Base-by-base conservation (phyloP, 2,888 invertebrate genomes). In the Idaea straminata region DNA sequence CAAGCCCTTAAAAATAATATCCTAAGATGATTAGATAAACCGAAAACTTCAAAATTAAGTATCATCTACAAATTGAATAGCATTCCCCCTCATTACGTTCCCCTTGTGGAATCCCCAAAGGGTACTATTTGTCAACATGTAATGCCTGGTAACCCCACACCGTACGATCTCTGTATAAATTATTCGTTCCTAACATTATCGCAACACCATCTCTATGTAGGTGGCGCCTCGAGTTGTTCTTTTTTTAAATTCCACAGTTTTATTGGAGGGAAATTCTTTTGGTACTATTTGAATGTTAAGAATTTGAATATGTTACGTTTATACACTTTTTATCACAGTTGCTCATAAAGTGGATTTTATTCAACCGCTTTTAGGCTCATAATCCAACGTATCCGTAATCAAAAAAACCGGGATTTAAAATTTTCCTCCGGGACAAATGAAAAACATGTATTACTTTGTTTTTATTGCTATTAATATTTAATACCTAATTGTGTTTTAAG, bases 121-220 rank as follows among this genome's bases (percentile, higher is more conserved):
- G 47, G 47, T 47, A 66, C 79, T 76, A 80, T 79, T 79, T 80
- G 77, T 79, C 81, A 75, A 73, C 74, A 74, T 47, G 75, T 79
- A 78, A 80, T 80, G 74, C 70, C 70, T 66, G 70, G 83, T 81
- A 83, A 85, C 79, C 78, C 66, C 76, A 85, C 85, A 84, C 85
- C 83, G 64, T 34, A 66, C 70, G 76, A 66, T 73, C 69, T 64
- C 72, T 74, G 79, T 74, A 83, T 84, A 83, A 80, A 83, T 83
- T 83, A 75, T 76, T 75, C 72, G 72, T 66, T 66, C 69, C 67
- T 65, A 69, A 63, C 64, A 57, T 70, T 70, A 71, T 73, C 69
- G 62, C 62, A 66, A 70, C 70, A 70, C 70, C 64, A 70, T 70
- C 70, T 47, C 68, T 35, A 65, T 66, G 67, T 70, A 68, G 70